Evolutionary conservation across 92 coral and sea anemone genomes (phyloP), one percentile per base, ranked within the genome.

Genomic region (Diadumene lineata): DNA sequence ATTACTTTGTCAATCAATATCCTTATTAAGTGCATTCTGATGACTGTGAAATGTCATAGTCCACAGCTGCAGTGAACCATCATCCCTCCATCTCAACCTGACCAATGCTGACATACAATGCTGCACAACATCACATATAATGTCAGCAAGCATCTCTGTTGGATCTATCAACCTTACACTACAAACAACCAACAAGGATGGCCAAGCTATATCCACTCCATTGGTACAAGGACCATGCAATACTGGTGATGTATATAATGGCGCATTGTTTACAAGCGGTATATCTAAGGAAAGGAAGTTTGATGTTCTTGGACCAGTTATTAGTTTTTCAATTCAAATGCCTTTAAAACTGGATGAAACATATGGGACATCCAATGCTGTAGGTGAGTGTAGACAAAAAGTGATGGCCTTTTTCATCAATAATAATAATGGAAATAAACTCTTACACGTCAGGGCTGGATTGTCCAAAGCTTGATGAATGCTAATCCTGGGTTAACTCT

Each of bases 221-320:
- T 57, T 94, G 19, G 30, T 94, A 13, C 84, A 86, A 28, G 98
- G 98, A 17, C 96, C 98, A 43, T 69, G 89, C 50, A 85, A 86
- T 86, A 94, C 98, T 0, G 73, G 90, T 19, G 75, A 80, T 28
- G 50, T 89, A 31, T 86, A 88, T 82, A 84, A 79, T 7, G 89
- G 92, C 50, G 74, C 73, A 34, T 72, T 88, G 38, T 94, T 94
- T 64, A 79, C 46, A n/a, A 23, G 58, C 19, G 58, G 58, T 13
- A 16, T 53, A 21, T 21, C 8, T 13, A 16, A 53, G 24, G 58
- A 53, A 21, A 23, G 13, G 7, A 6, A 38, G 48, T 13, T 38
- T 4, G 24, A 90, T 65, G 74, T 50, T 23, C 67, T 79, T 1
- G 92, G 90, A 21, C 97, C 93, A 16, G 97, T 88, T 18, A 15